These are phyloP conservation scores for Oryzias curvinotus DNA, from an alignment of 2,113 vertebrate species.

Conservation along the genomic window DNA sequence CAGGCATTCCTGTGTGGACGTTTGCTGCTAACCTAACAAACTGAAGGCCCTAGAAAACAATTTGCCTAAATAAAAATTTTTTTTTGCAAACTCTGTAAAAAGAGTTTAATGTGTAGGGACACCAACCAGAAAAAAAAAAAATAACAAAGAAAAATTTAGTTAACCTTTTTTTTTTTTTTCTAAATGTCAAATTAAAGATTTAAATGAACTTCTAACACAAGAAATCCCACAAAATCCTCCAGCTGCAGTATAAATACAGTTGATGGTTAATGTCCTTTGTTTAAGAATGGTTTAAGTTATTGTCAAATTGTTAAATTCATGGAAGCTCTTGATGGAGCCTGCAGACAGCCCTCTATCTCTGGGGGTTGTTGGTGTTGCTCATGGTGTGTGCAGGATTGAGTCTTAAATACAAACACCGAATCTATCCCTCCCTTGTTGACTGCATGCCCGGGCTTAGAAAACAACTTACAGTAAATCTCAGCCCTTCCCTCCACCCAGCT, in stretches of 20 bases:
- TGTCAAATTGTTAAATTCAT: conserved; percentile 35
- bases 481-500: conserved; percentile 55
- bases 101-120: background rate
- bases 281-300: conserved; percentile 29
- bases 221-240: too few species aligned
- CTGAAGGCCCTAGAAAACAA: background rate
- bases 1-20: conserved; percentile 22
- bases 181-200: too few species aligned
- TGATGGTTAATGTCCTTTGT: conserved; percentile 23
- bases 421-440: conserved; percentile 61
- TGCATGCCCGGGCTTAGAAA: conserved; percentile 61
- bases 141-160: conserved; percentile 2
- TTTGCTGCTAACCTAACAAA: conserved; percentile 8
- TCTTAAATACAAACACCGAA: conserved; percentile 68
- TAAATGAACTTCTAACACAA: too few species aligned
- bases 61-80: background rate
- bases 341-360: conserved; percentile 13
- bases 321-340: conserved; percentile 4
- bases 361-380: conserved; percentile 23
- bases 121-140: background rate
- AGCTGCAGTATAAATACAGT: background rate
- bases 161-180: background rate
- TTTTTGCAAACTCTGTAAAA: background rate
- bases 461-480: conserved; percentile 69
- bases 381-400: conserved; percentile 50